Base-by-base conservation (phyloP, 2,888 invertebrate species). In the Lithosia quadra region DNA sequence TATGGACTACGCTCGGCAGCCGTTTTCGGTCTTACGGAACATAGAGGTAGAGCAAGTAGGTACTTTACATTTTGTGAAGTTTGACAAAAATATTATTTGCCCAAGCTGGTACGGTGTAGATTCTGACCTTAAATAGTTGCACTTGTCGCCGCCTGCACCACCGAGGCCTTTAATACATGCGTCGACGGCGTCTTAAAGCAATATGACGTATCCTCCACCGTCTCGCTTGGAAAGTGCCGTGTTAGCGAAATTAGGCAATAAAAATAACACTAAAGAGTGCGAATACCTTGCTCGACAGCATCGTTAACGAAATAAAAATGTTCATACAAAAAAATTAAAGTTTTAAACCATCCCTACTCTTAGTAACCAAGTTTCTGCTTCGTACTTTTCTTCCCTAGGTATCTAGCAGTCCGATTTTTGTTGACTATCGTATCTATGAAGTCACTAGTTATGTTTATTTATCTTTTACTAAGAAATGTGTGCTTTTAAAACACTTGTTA, bases 191-290 rank as follows among this genome's bases (percentile, higher is more conserved):
- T 43, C 43, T 43, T 18, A 18, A 43, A 9, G 49, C 9, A 43
- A 18, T 43, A 61, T 43, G 18, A 18, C 2, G 7, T 61, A 28
- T 18, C 24, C n/a, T 33, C 33, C n/a, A 13, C 58, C 28, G 18
- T 49, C 49, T 49, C 49, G 49, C 49, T 49, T n/a, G n/a, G 49
- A 49, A 49, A 49, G 49, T 49, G 49, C n/a, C 49, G n/a, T 24
- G 56, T 58, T 28, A 33, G 28, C 49, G 49, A 49, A 58, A 58
- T 58, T 28, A 33, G 58, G 36, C 36, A 21, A 36, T 36, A 11
- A 33, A 59, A 59, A 59, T 34, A 59, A 59, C 60, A 60, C 34
- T 36, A 21, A 36, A 36, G 39, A 39, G 39, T 24, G 36, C 39
- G 10, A 18, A 36, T 61, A 18, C 18, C 34, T 59, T 34, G 33